Percentiles rank a stretch among this genome's conserved stretches.
These are phyloP conservation scores for Dicrostonyx torquatus DNA, from an alignment of 2,797 vertebrate species.

Conservation along the genomic window DNA sequence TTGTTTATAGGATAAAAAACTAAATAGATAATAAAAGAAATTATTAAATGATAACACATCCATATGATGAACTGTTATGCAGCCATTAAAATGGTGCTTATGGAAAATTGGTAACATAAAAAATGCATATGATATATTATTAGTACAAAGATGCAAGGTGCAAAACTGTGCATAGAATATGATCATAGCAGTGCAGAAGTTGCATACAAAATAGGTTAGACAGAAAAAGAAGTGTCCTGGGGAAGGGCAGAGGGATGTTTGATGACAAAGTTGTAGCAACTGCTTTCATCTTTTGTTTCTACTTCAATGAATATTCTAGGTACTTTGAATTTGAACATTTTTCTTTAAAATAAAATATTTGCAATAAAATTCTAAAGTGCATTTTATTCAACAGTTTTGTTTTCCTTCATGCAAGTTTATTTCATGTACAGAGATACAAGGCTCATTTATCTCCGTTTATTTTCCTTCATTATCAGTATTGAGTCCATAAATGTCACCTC, in stretches of 20 bases:
- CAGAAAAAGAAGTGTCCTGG: background rate
- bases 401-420: background rate
- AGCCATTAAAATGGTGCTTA: constrained; percentile 71
- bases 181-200: background rate
- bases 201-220: constrained; percentile 2
- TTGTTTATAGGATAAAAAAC: constrained; percentile 59
- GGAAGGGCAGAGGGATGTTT: background rate
- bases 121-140: constrained; percentile 44
- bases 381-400: background rate
- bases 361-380: background rate
- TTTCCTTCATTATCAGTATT: background rate
- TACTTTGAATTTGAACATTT: background rate
- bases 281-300: background rate
- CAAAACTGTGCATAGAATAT: background rate
- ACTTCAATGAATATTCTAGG: background rate
- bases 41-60: constrained; percentile 73
- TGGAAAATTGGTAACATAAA: constrained; percentile 68
- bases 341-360: background rate
- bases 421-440: background rate
- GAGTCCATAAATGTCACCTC: constrained; percentile 1
- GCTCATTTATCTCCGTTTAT: background rate
- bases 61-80: constrained; percentile 57
- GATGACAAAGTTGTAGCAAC: background rate
- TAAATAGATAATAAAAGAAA: constrained; percentile 71
- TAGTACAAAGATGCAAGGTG: constrained; percentile 43